Evolutionary conservation across 2,113 vertebrate species (phyloP).

Genomic region (Astur gentilis): DNA sequence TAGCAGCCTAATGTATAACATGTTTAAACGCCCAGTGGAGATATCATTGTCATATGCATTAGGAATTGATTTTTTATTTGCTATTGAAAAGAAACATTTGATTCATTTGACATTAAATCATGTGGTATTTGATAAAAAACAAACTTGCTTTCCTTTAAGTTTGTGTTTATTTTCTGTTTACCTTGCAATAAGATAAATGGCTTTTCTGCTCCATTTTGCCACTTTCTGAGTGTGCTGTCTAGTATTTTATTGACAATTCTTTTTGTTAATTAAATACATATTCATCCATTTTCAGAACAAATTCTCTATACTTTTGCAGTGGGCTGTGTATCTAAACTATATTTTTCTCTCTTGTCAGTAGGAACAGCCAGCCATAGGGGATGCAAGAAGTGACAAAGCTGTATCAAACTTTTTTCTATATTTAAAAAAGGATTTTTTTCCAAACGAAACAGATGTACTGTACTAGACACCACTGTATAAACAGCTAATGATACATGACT

Average conservation of each 20-base stretch:
- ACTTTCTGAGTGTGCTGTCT: background rate
- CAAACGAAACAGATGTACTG: conserved; percentile 33
- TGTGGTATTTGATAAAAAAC: conserved; percentile 4
- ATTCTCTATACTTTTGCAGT: background rate
- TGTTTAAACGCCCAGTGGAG: background rate
- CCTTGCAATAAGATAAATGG: conserved; percentile 3
- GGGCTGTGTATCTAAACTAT: background rate
- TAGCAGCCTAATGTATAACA: background rate
- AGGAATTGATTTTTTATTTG: conserved; percentile 5
- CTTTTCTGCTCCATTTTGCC: conserved; percentile 4
- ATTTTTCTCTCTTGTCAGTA: background rate
- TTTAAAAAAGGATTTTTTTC: background rate
- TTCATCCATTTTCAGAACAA: conserved; percentile 6
- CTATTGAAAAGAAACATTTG: conserved; percentile 48
- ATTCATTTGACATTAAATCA: background rate
- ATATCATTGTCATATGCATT: background rate
- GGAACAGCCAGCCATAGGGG: background rate
- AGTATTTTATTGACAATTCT: background rate
- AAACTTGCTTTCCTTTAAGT: background rate
- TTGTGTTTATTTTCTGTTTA: conserved; percentile 31
- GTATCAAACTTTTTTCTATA: conserved; percentile 22
- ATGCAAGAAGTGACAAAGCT: conserved; percentile 23
- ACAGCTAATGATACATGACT: conserved; percentile 53
- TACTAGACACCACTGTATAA: conserved; percentile 46
- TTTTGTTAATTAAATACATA: background rate